These are phyloP conservation scores for Onthophagus sagittarius DNA, from an alignment of 2,888 invertebrate genomes.

Conservation along the genomic window DNA sequence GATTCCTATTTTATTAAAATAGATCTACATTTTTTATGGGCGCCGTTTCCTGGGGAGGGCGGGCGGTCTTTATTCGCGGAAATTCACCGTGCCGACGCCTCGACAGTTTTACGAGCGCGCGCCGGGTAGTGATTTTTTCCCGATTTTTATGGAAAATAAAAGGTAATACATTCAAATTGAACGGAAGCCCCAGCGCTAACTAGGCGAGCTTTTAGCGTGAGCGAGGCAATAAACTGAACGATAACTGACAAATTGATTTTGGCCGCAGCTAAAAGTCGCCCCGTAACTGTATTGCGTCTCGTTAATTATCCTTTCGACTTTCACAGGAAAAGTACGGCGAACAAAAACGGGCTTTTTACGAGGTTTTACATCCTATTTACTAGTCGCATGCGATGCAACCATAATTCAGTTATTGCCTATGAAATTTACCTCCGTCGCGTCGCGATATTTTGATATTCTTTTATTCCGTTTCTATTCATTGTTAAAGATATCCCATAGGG, in stretches of 20 bases:
- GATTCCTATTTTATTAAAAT: conserved; percentile 43
- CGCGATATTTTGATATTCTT: not conserved
- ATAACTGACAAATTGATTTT: not conserved
- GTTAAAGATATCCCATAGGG: not conserved
- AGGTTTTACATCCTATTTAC: not conserved
- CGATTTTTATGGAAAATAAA: not conserved
- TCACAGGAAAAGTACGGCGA: not conserved
- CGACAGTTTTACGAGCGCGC: not conserved
- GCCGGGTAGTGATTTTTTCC: not conserved
- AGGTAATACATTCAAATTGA: not conserved
- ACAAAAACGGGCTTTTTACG: not conserved
- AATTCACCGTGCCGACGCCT: conserved; percentile 17
- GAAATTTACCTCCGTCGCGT: not conserved
- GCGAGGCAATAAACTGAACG: not conserved
- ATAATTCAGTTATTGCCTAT: not conserved
- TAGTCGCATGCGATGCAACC: not conserved
- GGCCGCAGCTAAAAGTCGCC: not conserved
- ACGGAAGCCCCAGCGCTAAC: not conserved
- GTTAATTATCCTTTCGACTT: not conserved
- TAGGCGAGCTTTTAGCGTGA: not conserved
- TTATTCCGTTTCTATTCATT: not conserved
- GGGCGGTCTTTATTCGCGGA: conserved; percentile 28
- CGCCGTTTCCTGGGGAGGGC: conserved; percentile 28
- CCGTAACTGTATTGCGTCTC: not conserved
- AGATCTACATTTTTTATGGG: conserved; percentile 36